Evolutionary conservation across 2,888 invertebrate genomes (phyloP).

Genomic region (Nesidiocoris tenuis): DNA sequence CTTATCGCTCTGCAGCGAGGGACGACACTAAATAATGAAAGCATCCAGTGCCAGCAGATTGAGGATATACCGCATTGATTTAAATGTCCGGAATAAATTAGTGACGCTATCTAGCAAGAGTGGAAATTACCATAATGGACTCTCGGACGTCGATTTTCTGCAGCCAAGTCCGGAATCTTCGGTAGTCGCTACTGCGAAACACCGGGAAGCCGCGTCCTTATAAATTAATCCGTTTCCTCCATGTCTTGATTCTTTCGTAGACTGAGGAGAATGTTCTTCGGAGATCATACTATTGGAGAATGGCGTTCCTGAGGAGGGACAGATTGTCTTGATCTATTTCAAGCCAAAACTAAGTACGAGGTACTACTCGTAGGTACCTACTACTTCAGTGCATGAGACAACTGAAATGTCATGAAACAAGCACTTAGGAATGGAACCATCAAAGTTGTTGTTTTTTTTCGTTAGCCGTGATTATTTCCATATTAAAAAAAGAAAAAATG

Average conservation of each 20-base stretch:
- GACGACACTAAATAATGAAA: slow-evolving; percentile 6
- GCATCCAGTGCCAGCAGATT: not conserved
- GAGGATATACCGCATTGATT: slow-evolving; percentile 1
- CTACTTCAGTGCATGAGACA: too few relatives aligned
- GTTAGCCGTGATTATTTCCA: too few relatives aligned
- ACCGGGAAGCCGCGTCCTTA: not conserved
- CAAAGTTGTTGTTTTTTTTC: too few relatives aligned
- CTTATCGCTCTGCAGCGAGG: not conserved
- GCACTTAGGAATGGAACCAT: too few relatives aligned
- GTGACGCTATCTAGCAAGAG: slow-evolving; percentile 2
- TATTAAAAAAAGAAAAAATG: too few relatives aligned
- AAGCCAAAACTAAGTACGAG: too few relatives aligned
- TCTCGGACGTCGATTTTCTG: not conserved
- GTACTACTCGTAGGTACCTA: too few relatives aligned
- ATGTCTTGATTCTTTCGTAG: not conserved
- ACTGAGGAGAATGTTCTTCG: too few relatives aligned
- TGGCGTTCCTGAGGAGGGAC: too few relatives aligned
- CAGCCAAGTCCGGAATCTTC: not conserved
- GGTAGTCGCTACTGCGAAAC: not conserved
- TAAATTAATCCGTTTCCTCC: not conserved
- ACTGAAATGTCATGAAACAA: too few relatives aligned
- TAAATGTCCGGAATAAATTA: slow-evolving; percentile 12
- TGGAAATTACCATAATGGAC: not conserved
- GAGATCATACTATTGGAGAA: too few relatives aligned
- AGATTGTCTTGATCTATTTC: too few relatives aligned